Conservation (phyloP, 2,888 invertebrate genomes). For the Lamellibrachia satsuma region DNA sequence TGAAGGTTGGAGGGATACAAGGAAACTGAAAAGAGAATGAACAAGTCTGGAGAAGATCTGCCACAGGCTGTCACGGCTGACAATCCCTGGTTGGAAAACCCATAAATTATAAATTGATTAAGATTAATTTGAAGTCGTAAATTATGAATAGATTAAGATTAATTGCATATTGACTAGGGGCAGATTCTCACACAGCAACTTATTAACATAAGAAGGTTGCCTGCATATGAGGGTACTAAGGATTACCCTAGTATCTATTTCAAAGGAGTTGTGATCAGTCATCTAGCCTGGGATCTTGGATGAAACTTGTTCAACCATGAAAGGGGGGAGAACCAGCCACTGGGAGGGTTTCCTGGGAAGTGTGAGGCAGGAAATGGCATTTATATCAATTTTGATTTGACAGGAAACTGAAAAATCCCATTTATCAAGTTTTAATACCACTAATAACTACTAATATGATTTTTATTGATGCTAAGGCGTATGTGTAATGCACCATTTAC, state of each 20-base stretch:
- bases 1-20: not conserved
- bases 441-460: not conserved
- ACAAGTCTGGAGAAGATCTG: not conserved
- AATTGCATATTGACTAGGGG: not conserved
- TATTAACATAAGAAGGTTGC: not conserved
- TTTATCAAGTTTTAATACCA: not conserved
- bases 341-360: not conserved
- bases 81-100: not conserved
- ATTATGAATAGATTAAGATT: not conserved
- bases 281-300: not conserved
- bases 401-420: not conserved
- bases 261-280: not conserved
- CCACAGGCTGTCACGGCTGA: not conserved
- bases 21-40: not conserved
- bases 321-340: not conserved
- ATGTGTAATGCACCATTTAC: not conserved
- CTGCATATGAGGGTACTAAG: not conserved
- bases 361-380: not conserved
- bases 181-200: not conserved
- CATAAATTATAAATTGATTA: conserved; percentile 17
- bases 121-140: conserved; percentile 1
- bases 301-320: not conserved
- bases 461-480: not conserved
- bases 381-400: not conserved
- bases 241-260: not conserved